Evolutionary conservation across 2,113 vertebrate species (phyloP), one percentile per base, ranked within the genome.

Genomic region (Lates calcarifer): DNA sequence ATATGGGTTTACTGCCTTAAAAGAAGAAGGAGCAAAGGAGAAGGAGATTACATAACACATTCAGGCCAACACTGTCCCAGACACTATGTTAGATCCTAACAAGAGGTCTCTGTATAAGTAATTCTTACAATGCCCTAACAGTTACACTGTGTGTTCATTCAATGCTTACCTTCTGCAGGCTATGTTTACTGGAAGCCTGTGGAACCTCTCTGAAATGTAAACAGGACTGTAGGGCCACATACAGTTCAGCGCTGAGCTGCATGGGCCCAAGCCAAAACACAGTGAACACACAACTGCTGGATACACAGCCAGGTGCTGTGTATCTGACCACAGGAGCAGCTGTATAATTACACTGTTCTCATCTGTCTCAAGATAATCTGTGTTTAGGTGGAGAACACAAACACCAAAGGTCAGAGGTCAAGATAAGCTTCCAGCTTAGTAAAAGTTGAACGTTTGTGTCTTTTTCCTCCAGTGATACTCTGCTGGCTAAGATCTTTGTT

Each of bases 161-260:
- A 68, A 17, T 43, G 68, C 83, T 86, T 71, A 73, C 86, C 80
- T 85, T 87, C 86, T 83, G 65, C 51, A 14, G 82, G 84, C 84
- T 64, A 2, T 92, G 86, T 92, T 93, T 93, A 92, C 84, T 86
- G 83, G 64, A 84, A 78, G 68, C 80, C 81, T 55, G 31, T 61
- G 77, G 88, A 87, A 73, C 68, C 83, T 76, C 80, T 82, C 79
- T 85, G 78, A 86, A 94, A 92, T 92, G 90, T 94, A 93, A 94
- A 94, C 89, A 84, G 68, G 62, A n/a, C 86, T 64, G 82, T 13
- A 77, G 78, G 82, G 85, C 85, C 82, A 81, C 84, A 86, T 84
- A 24, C 74, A 87, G 87, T 89, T 92, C 84, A 85, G 47, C 41
- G 1, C 77, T 11, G 56, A 70, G 83, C 83, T 67, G 39, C 22